These are phyloP conservation scores for Toxotes chatareus DNA, from an alignment of 2,113 vertebrate species.

Conservation along the genomic window DNA sequence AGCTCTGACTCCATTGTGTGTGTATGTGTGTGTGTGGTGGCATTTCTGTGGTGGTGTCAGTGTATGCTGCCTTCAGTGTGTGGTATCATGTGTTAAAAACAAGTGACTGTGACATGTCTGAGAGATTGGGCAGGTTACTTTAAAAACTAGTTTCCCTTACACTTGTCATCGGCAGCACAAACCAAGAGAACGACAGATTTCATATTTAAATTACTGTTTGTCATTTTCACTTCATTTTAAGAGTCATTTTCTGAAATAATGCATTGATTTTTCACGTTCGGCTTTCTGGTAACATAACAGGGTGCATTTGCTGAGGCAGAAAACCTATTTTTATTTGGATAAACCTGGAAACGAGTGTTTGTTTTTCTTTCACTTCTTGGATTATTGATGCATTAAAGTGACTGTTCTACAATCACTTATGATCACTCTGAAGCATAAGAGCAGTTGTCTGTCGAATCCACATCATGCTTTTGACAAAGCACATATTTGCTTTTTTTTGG, in stretches of 20 bases:
- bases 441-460: slow-evolving; percentile 9
- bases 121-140: neutral
- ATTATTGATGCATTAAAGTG: slow-evolving; percentile 39
- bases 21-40: neutral
- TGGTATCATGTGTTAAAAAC: neutral
- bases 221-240: neutral
- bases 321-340: slow-evolving; percentile 15
- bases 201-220: neutral
- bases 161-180: neutral
- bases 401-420: slow-evolving; percentile 21
- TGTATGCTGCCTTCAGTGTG: no score
- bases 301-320: neutral
- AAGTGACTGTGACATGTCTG: neutral
- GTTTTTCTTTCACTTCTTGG: slow-evolving; percentile 23
- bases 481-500: neutral
- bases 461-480: neutral
- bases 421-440: slow-evolving; percentile 20
- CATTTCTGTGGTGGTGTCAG: no score
- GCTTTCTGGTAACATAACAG: neutral
- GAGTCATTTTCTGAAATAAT: slow-evolving; percentile 19
- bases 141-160: neutral
- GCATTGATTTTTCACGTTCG: slow-evolving; percentile 4
- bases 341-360: slow-evolving; percentile 4
- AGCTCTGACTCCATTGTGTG: slow-evolving; percentile 30
- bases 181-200: neutral